Conservation (phyloP, 1,140 invertebrate species). For the Luehdorfia chinensis region DNA sequence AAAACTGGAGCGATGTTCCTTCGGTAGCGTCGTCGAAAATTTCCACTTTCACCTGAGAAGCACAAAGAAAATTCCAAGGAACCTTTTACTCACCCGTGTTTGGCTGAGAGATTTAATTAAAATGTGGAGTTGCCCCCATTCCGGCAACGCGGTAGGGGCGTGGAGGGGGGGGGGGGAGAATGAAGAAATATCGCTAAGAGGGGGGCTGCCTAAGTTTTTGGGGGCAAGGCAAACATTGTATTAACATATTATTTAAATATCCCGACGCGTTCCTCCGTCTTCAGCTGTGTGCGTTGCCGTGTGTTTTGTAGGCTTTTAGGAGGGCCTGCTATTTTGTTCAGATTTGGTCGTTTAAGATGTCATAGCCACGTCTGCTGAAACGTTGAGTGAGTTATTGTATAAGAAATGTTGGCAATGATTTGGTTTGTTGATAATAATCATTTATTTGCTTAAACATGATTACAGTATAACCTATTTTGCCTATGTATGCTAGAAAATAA, state of each 20-base stretch:
- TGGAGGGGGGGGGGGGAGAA: conserved; percentile 22
- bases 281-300: conserved; percentile 11
- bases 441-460: too few relatives aligned
- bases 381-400: too few relatives aligned
- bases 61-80: conserved; percentile 65
- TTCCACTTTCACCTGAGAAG: conserved; percentile 41
- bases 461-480: too few relatives aligned
- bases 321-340: too few relatives aligned
- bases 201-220: conserved; percentile 44
- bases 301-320: too few relatives aligned
- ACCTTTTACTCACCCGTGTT: conserved; percentile 46
- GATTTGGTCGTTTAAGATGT: too few relatives aligned
- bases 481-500: too few relatives aligned
- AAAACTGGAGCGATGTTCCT: too few relatives aligned
- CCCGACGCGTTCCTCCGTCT: too few relatives aligned
- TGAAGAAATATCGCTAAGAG: conserved; percentile 44
- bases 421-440: too few relatives aligned
- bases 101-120: conserved; percentile 65
- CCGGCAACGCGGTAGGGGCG: background rate
- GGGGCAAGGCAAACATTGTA: conserved; percentile 59
- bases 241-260: conserved; percentile 74
- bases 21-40: conserved; percentile 27
- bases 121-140: conserved; percentile 35
- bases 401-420: too few relatives aligned
- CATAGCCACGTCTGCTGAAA: too few relatives aligned